Conservation (phyloP, 1,140 invertebrate genomes). For the Solen grandis region DNA sequence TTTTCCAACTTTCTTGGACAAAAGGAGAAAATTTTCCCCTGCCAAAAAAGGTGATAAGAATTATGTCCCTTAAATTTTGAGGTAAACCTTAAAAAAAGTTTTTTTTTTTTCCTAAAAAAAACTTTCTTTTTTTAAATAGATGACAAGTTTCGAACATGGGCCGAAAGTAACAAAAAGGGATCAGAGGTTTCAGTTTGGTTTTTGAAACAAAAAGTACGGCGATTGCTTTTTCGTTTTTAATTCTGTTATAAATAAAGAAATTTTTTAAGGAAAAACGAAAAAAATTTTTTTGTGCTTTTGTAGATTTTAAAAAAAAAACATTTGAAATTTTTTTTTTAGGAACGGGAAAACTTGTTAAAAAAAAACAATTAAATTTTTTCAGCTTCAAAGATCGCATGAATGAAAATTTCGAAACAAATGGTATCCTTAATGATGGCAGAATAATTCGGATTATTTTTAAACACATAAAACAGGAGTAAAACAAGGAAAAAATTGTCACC, state of each 20-base stretch:
- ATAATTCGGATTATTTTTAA: background rate
- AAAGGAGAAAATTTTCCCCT: constrained; percentile 1
- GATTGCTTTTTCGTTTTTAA: constrained; percentile 31
- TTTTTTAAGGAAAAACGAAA: background rate
- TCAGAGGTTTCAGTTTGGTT: background rate
- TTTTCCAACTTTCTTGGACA: constrained; percentile 1
- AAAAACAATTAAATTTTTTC: background rate
- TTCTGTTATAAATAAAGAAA: constrained; percentile 17
- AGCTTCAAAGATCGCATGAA: background rate
- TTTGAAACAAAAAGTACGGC: constrained; percentile 11
- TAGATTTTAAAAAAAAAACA: constrained; percentile 10
- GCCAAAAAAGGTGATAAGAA: constrained; percentile 1
- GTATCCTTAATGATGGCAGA: too few species aligned
- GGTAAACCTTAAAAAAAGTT: constrained; percentile 2
- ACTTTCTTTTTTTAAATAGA: background rate
- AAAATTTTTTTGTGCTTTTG: constrained; percentile 12
- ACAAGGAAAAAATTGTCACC: too few species aligned
- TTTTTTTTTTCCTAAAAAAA: constrained; percentile 24
- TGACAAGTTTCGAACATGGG: background rate
- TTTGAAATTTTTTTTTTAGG: constrained; percentile 7
- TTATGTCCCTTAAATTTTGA: constrained; percentile 3
- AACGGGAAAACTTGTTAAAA: background rate
- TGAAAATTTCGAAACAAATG: background rate
- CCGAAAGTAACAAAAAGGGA: background rate
- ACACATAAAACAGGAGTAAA: constrained; percentile 1